Conservation (phyloP, 2,888 invertebrate genomes). For the Periphyllus acericola region DNA sequence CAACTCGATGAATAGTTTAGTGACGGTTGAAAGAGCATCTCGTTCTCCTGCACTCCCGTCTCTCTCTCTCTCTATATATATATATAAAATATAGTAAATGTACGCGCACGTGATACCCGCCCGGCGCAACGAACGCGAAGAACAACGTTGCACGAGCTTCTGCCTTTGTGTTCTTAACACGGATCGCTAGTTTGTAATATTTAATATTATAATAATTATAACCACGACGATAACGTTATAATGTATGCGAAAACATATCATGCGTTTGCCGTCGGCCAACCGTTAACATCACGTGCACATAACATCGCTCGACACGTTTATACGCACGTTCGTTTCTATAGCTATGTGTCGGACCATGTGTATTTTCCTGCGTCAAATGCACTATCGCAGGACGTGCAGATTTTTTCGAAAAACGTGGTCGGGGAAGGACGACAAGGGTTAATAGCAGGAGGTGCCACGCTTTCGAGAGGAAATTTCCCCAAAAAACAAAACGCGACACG, state of each 20-base stretch:
- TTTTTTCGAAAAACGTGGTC: not conserved
- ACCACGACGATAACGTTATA: too few relatives aligned
- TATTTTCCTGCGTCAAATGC: too few relatives aligned
- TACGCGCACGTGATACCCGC: too few relatives aligned
- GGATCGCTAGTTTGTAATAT: not conserved
- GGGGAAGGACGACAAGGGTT: not conserved
- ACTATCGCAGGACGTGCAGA: too few relatives aligned
- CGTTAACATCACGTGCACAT: not conserved
- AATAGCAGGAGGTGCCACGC: slow-evolving; percentile 2
- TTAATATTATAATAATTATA: too few relatives aligned
- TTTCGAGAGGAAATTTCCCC: slow-evolving; percentile 27
- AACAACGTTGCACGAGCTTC: not conserved
- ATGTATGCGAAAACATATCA: not conserved
- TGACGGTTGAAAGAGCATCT: slow-evolving; percentile 36
- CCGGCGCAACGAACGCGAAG: not conserved
- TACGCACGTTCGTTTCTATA: too few relatives aligned
- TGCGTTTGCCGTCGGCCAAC: not conserved
- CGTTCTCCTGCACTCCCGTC: not conserved
- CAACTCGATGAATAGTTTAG: slow-evolving; percentile 36
- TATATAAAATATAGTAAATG: too few relatives aligned
- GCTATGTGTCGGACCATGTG: too few relatives aligned
- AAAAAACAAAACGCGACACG: slow-evolving; percentile 35
- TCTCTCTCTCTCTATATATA: too few relatives aligned
- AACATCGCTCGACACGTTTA: too few relatives aligned
- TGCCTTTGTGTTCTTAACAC: too few relatives aligned